Base-by-base conservation (phyloP, 2,113 vertebrate genomes). In the Elachura formosa region DNA sequence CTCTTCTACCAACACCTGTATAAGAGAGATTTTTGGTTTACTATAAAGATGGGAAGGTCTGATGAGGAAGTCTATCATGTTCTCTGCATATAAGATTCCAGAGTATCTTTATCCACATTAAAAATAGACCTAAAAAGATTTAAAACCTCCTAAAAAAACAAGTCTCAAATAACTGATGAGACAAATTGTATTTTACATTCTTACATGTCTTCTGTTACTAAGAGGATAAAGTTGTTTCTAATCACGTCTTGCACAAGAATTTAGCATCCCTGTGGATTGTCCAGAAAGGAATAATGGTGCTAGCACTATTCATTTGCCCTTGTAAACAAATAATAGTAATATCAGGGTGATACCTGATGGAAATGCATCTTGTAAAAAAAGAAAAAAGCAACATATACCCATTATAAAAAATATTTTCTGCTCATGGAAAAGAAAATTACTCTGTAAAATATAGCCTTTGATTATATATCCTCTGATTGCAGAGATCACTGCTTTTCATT, bases 141-240 rank as follows among this genome's bases (percentile, higher is more conserved):
- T 0, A 38, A 43, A 67, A 43, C 2, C 11, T 9, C 24, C 10
- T 10, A 1, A 5, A 51, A 62, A 46, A 7, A 0, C 3, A 51
- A 3, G 2, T n/a, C 24, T 52, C 31, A 51, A 51, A 51, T 46
- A 46, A 22, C 1, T 69, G 21, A 41, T 82, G 17, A 54, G 52
- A 4, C 4, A 64, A 59, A 10, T 51, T 11, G 6, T 36, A 61
- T 62, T 84, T 63, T 67, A 36, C 8, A 26, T 63, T 93, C 13
- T 40, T 36, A 1, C 6, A 28, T 21, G 9, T 72, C 18, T 43
- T 59, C 45, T 67, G 11, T 59, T 88, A 48, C 5, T 45, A 29
- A 46, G 28, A 45, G 38, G 51, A 68, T 13, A 58, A 71, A 52
- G 12, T 52, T 43, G 2, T 46, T 86, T 86, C 12, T 52, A 64